phyloP scores from a whole-genome alignment of 2,113 vertebrate species.

The Phasianus colchicus region DNA sequence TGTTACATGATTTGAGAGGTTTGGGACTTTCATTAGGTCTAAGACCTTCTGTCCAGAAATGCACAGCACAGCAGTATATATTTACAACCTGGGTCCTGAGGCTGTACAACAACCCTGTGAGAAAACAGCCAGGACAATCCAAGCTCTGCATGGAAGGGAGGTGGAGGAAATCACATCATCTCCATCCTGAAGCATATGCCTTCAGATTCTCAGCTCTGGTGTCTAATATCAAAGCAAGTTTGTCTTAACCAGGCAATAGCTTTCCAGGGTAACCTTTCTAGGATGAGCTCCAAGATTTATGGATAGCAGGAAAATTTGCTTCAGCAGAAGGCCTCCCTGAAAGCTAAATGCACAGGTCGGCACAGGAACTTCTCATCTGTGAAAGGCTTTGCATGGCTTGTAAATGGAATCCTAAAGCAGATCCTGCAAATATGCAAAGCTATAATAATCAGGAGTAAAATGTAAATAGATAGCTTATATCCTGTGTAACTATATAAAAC shows the following conservation, averaged over 20 bases:
- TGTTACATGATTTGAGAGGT: not conserved
- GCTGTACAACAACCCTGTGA: not conserved
- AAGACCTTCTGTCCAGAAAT: not conserved
- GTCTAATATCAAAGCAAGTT: constrained; percentile 15
- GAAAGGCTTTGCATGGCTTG: not conserved
- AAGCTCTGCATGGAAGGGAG: not conserved
- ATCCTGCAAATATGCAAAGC: not conserved
- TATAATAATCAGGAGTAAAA: constrained; percentile 52
- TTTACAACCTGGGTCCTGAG: not conserved
- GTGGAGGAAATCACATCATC: not conserved
- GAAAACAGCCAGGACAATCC: not conserved
- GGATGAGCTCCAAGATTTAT: not conserved
- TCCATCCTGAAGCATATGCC: not conserved
- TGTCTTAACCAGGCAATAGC: not conserved
- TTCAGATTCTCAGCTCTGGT: not conserved
- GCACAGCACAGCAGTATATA: not conserved
- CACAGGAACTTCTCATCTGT: constrained; percentile 52
- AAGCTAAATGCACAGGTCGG: not conserved
- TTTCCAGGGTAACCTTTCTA: constrained; percentile 14
- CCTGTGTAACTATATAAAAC: constrained; percentile 71
- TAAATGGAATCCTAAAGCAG: constrained; percentile 27
- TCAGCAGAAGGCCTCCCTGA: not conserved
- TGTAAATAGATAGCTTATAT: constrained; percentile 74
- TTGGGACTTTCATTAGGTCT: not conserved
- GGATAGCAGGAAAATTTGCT: not conserved